Conservation (phyloP, 1,140 invertebrate genomes). For the Tetramorium alpestre region DNA sequence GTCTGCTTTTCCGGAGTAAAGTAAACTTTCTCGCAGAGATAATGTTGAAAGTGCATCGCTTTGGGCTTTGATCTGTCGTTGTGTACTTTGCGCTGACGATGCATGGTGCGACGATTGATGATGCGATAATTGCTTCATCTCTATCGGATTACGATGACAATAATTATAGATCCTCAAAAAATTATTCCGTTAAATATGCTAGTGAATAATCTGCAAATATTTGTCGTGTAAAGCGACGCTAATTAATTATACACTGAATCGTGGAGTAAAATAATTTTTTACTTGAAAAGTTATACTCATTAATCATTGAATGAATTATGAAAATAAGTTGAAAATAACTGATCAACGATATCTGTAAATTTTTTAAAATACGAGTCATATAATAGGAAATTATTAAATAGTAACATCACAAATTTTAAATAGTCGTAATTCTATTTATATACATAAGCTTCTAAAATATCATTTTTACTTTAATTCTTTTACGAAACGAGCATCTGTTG, state of each 20-base stretch:
- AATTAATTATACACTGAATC: neutral
- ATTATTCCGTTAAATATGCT: neutral
- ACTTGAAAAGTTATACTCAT: neutral
- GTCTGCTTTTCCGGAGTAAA: neutral
- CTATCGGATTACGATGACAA: neutral
- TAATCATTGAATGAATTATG: neutral
- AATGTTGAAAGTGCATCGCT: conserved; percentile 6
- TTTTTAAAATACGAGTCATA: neutral
- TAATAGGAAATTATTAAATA: neutral
- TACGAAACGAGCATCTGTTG: neutral
- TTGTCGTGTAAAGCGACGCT: neutral
- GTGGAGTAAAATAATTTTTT: neutral
- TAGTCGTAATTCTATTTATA: neutral
- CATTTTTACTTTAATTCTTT: neutral
- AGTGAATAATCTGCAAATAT: neutral
- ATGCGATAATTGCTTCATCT: conserved; percentile 16
- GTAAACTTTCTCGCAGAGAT: conserved; percentile 13
- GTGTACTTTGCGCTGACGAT: neutral
- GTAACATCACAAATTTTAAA: neutral
- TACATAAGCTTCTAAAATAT: neutral
- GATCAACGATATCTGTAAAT: neutral
- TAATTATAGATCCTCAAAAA: conserved; percentile 24
- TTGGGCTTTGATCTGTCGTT: conserved; percentile 30
- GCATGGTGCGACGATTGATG: neutral
- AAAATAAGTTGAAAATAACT: neutral